Evolutionary conservation across 2,113 vertebrate species (phyloP).

Genomic region (Rhinolophus sinicus): DNA sequence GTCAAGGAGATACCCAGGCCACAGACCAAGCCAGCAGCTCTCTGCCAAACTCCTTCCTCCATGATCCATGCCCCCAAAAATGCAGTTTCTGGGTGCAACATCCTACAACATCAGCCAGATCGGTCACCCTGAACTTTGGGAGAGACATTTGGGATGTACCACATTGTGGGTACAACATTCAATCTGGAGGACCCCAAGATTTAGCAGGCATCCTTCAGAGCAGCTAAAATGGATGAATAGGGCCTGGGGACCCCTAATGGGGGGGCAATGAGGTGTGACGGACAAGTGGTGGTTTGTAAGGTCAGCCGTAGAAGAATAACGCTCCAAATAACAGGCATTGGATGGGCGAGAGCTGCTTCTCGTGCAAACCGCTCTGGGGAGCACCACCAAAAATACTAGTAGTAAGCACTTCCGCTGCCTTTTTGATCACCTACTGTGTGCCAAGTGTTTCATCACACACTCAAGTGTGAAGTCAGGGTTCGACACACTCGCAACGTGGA

Average conservation of each 20-base stretch:
- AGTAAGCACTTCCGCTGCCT: rapidly evolving
- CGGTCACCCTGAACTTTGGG: background rate
- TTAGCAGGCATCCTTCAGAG: background rate
- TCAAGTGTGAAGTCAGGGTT: background rate
- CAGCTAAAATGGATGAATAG: background rate
- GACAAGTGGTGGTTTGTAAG: background rate
- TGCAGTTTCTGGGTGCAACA: too few relatives aligned
- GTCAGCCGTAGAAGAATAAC: background rate
- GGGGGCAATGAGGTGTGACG: rapidly evolving
- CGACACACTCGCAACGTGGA: background rate
- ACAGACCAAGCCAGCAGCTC: background rate
- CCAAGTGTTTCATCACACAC: background rate
- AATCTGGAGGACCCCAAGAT: background rate
- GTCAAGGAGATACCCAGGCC: background rate
- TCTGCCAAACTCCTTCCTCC: background rate
- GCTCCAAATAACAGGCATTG: background rate
- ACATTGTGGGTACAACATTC: background rate
- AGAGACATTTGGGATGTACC: background rate
- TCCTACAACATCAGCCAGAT: background rate
- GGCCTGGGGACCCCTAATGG: rapidly evolving
- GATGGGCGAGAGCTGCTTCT: rapidly evolving
- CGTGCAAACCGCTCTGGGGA: rapidly evolving
- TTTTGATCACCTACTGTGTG: background rate
- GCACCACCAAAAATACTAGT: background rate
- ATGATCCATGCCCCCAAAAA: background rate